Conservation (phyloP, 2,113 vertebrate genomes). For the Theropithecus gelada region DNA sequence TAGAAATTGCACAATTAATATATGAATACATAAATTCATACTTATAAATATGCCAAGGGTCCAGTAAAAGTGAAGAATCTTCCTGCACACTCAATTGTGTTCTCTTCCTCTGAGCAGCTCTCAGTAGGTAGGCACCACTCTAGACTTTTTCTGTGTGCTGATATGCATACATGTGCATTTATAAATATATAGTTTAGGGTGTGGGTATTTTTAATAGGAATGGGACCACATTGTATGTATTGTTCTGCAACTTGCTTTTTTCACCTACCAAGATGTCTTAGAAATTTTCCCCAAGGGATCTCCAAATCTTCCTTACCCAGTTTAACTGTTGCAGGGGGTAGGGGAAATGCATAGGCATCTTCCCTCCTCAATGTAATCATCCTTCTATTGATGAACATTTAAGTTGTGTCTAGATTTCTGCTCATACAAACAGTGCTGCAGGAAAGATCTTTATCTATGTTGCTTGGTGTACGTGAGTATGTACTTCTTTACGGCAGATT, state of each 20-base stretch:
- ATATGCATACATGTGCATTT: not conserved
- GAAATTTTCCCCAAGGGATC: not conserved
- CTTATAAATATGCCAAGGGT: not conserved
- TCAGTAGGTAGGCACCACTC: not conserved
- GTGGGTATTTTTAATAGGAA: conserved; percentile 8
- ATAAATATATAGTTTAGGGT: not conserved
- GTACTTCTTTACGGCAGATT: not conserved
- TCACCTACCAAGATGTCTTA: not conserved
- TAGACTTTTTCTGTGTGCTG: not conserved
- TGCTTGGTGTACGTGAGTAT: not conserved
- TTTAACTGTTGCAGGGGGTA: not conserved
- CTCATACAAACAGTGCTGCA: not conserved
- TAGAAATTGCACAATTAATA: not conserved
- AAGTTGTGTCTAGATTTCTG: not conserved
- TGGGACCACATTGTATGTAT: not conserved
- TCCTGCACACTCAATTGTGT: not conserved
- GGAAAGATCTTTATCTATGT: not conserved
- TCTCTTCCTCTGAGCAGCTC: not conserved
- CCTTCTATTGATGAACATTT: not conserved
- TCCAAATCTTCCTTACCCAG: not conserved
- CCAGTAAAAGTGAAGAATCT: conserved; percentile 17
- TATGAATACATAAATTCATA: not conserved
- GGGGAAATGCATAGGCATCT: not conserved
- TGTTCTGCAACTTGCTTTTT: not conserved
- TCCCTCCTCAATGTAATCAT: not conserved